phyloP scores from a whole-genome alignment of 2,797 vertebrate genomes.

The Sebastes steindachneri region DNA sequence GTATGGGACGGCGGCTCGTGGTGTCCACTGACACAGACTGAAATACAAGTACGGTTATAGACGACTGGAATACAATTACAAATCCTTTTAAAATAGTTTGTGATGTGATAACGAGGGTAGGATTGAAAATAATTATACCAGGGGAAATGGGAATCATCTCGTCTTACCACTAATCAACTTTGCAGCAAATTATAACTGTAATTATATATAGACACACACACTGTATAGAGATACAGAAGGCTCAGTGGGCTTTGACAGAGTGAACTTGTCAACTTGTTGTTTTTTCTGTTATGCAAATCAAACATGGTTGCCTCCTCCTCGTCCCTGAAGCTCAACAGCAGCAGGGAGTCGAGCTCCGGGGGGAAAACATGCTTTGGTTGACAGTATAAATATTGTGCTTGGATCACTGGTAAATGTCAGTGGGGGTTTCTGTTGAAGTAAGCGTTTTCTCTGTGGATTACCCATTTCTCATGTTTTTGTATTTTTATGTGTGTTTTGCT shows the following conservation, averaged over 20 bases:
- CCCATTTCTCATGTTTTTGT: neutral
- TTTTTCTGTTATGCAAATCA: conserved; percentile 28
- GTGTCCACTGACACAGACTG: conserved; percentile 56
- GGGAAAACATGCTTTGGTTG: conserved; percentile 62
- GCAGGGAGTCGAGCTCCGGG: conserved; percentile 15
- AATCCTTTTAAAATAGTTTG: neutral
- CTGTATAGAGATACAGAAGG: neutral
- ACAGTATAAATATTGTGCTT: conserved; percentile 68
- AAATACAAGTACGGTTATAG: conserved; percentile 51
- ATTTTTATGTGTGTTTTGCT: neutral
- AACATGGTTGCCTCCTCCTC: neutral
- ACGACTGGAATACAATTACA: conserved; percentile 18
- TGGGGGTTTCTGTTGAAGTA: neutral
- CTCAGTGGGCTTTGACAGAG: neutral
- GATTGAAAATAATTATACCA: neutral
- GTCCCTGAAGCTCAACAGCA: conserved; percentile 37
- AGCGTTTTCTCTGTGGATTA: neutral
- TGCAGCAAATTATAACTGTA: neutral
- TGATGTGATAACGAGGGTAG: neutral
- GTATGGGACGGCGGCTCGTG: conserved; percentile 32
- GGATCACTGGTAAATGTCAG: conserved; percentile 47
- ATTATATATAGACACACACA: neutral
- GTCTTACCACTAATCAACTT: neutral
- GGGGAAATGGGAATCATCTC: neutral
- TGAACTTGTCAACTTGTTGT: neutral